These are phyloP conservation scores for Synergus laeviventris DNA, from an alignment of 2,888 invertebrate genomes.

Conservation along the genomic window DNA sequence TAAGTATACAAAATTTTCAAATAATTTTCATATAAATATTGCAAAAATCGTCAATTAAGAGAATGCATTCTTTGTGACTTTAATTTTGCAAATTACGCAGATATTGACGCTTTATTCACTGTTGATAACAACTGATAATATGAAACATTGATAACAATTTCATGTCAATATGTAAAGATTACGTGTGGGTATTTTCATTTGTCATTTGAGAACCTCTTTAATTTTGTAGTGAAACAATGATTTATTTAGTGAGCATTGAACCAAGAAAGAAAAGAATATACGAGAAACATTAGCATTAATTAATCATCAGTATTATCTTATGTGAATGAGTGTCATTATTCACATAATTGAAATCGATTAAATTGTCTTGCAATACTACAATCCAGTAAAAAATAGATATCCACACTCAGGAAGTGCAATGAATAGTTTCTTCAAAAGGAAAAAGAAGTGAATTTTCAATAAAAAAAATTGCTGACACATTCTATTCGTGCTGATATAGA, in stretches of 20 bases:
- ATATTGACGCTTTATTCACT: constrained; percentile 13
- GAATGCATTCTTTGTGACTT: background rate
- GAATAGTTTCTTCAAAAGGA: background rate
- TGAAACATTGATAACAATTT: constrained; percentile 13
- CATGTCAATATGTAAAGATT: background rate
- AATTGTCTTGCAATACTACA: background rate
- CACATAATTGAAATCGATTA: too few relatives aligned
- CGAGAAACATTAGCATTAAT: too few relatives aligned
- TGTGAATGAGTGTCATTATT: too few relatives aligned
- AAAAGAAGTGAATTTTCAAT: background rate
- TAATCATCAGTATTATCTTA: too few relatives aligned
- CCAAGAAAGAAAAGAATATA: too few relatives aligned
- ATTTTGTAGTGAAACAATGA: too few relatives aligned
- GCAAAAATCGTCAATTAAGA: background rate
- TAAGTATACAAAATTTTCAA: background rate
- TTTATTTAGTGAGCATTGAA: too few relatives aligned
- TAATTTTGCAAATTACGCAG: background rate
- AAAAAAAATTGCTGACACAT: background rate
- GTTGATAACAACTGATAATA: constrained; percentile 33
- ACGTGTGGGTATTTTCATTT: too few relatives aligned
- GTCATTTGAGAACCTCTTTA: too few relatives aligned
- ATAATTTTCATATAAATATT: background rate
- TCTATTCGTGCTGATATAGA: background rate
- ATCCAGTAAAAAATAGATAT: background rate
- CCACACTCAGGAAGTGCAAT: background rate